These are phyloP conservation scores for Schizopygopsis malacanthus DNA, from an alignment of 2,797 vertebrate genomes.

Conservation along the genomic window DNA sequence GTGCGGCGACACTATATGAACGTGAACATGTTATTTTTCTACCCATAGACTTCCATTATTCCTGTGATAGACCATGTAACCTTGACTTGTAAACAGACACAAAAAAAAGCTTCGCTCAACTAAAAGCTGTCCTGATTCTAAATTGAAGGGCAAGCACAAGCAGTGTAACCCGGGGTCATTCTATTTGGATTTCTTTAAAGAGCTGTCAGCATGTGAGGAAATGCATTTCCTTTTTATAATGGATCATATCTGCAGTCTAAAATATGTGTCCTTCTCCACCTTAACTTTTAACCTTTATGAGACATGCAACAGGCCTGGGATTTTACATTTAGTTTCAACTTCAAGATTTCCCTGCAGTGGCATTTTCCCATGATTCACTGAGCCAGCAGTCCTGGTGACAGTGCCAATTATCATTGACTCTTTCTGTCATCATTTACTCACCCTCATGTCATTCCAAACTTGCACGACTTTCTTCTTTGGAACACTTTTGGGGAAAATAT, in stretches of 20 bases:
- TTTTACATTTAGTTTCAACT: constrained; percentile 46
- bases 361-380: constrained; percentile 8
- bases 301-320: constrained; percentile 37
- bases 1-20: not conserved
- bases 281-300: constrained; percentile 47
- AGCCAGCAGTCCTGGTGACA: constrained; percentile 8
- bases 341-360: not conserved
- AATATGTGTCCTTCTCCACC: constrained; percentile 43
- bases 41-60: constrained; percentile 16
- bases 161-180: constrained; percentile 40
- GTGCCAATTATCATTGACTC: not conserved
- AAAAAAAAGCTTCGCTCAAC: constrained; percentile 13
- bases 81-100: constrained; percentile 43
- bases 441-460: not conserved
- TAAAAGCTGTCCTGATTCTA: constrained; percentile 27
- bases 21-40: not conserved
- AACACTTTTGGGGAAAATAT: not conserved
- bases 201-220: constrained; percentile 51
- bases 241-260: constrained; percentile 43
- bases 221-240: constrained; percentile 50
- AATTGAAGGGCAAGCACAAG: constrained; percentile 36
- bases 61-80: constrained; percentile 42
- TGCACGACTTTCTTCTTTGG: not conserved
- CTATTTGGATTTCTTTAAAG: constrained; percentile 51
- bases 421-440: not conserved